Conservation (phyloP, 2,113 vertebrate genomes). For the Telmatochromis sp. region DNA sequence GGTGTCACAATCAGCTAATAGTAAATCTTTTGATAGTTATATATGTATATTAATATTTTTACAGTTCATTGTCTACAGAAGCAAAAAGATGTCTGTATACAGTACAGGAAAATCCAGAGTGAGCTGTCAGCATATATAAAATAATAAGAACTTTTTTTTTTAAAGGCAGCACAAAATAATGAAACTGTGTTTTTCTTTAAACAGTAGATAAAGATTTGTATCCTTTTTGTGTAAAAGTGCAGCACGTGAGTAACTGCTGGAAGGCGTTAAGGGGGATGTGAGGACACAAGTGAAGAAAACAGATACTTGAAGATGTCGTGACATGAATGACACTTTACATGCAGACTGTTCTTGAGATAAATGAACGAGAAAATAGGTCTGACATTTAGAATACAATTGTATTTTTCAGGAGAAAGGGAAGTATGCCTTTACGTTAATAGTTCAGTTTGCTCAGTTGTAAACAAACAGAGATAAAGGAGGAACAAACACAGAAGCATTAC, state of each 20-base stretch:
- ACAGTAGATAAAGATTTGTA: background rate
- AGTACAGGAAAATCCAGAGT: fast-evolving
- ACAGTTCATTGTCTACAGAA: background rate
- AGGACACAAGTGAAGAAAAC: constrained; percentile 23
- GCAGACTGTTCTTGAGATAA: background rate
- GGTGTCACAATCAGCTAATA: background rate
- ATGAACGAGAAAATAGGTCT: background rate
- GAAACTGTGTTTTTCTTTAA: background rate
- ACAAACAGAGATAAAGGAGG: background rate
- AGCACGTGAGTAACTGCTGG: background rate
- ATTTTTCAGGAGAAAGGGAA: background rate
- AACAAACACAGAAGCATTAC: background rate
- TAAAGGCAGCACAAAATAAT: background rate
- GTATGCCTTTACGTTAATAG: background rate
- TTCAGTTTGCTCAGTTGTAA: background rate
- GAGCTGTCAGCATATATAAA: background rate
- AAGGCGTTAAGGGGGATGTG: background rate
- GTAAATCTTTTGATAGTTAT: background rate
- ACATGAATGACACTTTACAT: constrained; percentile 4
- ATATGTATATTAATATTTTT: background rate
- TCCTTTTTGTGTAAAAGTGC: background rate
- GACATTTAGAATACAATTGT: constrained; percentile 31
- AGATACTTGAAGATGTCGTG: constrained; percentile 12
- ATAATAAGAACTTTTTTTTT: background rate
- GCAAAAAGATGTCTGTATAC: background rate